Conservation (phyloP, 1,140 invertebrate genomes). For the Aphelenchoides besseyi region DNA sequence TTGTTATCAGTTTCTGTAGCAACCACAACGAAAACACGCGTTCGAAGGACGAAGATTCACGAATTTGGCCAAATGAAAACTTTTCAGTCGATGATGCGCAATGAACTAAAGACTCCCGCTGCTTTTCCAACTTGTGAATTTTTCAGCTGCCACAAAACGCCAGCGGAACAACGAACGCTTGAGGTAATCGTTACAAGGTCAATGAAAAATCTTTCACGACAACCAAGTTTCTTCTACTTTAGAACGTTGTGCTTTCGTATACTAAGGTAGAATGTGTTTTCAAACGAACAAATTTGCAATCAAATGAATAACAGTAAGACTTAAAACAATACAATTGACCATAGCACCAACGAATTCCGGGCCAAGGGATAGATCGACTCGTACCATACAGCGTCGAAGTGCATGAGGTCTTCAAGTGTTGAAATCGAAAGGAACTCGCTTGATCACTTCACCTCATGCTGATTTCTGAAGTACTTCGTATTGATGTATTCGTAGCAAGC, state of each 20-base stretch:
- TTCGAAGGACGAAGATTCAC: too few relatives aligned
- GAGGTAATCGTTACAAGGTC: too few relatives aligned
- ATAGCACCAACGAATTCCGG: background rate
- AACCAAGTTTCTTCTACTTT: background rate
- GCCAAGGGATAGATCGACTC: too few relatives aligned
- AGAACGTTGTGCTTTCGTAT: background rate
- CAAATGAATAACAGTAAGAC: conserved; percentile 8
- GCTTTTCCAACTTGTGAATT: background rate
- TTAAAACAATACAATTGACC: background rate
- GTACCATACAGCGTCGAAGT: background rate
- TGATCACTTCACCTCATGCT: background rate
- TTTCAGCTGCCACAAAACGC: background rate
- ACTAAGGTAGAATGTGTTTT: background rate
- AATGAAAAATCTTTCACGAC: too few relatives aligned
- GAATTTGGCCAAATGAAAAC: too few relatives aligned
- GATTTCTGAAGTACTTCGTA: too few relatives aligned
- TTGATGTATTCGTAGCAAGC: too few relatives aligned
- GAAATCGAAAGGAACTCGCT: background rate
- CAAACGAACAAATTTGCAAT: background rate
- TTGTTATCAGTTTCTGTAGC: too few relatives aligned
- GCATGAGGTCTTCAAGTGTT: background rate
- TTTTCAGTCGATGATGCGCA: background rate
- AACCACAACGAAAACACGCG: too few relatives aligned
- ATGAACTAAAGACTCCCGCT: background rate
- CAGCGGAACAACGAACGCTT: background rate